Evolutionary conservation across 2,113 vertebrate species (phyloP).

Genomic region (Pluvialis apricaria): DNA sequence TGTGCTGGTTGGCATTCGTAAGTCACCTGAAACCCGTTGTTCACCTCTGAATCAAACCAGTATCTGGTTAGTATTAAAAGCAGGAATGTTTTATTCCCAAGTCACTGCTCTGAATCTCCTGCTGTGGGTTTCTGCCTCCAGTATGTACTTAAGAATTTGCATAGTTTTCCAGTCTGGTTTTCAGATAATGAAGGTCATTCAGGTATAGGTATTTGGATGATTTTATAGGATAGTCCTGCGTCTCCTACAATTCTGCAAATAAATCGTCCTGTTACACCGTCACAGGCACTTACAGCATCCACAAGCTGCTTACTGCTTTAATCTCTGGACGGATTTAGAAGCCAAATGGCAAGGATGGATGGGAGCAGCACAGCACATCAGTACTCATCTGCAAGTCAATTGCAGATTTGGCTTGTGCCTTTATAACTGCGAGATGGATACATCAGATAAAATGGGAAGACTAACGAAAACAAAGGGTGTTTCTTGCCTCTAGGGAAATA

Average conservation of each 20-base stretch:
- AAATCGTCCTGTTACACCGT: background rate
- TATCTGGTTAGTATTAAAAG: background rate
- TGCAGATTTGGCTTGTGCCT: background rate
- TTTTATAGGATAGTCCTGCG: background rate
- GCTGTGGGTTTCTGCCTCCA: background rate
- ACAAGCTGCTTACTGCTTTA: constrained; percentile 44
- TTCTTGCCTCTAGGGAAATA: background rate
- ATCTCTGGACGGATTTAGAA: constrained; percentile 19
- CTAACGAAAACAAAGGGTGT: background rate
- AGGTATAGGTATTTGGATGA: background rate
- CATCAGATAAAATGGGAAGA: background rate
- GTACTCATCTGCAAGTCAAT: background rate
- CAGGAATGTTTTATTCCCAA: background rate
- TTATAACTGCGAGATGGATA: accelerated
- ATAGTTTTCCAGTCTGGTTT: background rate
- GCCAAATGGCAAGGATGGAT: background rate
- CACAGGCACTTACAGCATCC: background rate
- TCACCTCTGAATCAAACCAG: background rate
- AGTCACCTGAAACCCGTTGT: background rate
- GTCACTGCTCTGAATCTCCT: background rate
- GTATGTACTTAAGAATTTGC: background rate
- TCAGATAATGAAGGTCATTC: background rate
- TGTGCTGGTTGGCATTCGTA: background rate
- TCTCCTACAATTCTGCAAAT: background rate
- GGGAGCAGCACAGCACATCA: background rate